A percentile compares a stretch with the other conserved stretches of the same genome.
Evolutionary conservation across 2,888 invertebrate genomes (phyloP).

Genomic region (Temnothorax ravouxi): DNA sequence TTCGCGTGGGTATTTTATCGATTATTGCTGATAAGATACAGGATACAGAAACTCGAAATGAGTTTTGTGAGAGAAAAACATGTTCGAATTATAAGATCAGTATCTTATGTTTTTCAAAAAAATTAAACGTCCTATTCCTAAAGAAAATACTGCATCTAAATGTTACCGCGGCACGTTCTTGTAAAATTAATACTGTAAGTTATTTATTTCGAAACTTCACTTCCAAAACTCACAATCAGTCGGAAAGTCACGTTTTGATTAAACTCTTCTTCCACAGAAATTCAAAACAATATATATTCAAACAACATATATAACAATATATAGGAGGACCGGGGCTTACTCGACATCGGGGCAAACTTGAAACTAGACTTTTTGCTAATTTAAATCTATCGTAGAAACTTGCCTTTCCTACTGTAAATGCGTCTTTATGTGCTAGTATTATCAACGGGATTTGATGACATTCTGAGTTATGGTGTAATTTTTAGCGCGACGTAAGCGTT

Average conservation of each 20-base stretch:
- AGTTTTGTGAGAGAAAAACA: background rate
- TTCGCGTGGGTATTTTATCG: slow-evolving; percentile 17
- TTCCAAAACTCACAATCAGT: background rate
- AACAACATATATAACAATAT: background rate
- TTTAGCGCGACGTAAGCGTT: too few species aligned
- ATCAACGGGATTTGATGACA: too few species aligned
- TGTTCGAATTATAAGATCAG: background rate
- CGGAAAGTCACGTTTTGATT: background rate
- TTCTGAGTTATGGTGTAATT: too few species aligned
- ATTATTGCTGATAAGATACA: background rate
- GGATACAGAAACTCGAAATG: background rate
- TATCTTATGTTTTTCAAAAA: background rate
- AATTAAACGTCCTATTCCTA: background rate
- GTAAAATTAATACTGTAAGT: background rate
- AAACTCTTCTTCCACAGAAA: background rate
- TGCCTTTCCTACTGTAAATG: too few species aligned
- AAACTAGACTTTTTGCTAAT: too few species aligned
- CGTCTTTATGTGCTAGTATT: too few species aligned
- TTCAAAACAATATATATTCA: background rate
- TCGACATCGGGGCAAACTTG: too few species aligned
- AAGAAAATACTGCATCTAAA: background rate
- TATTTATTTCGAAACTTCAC: background rate
- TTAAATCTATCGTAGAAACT: too few species aligned
- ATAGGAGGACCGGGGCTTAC: too few species aligned
- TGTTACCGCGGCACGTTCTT: background rate